These are phyloP conservation scores for Numenius phaeopus DNA, from an alignment of 2,797 vertebrate genomes.

Conservation along the genomic window DNA sequence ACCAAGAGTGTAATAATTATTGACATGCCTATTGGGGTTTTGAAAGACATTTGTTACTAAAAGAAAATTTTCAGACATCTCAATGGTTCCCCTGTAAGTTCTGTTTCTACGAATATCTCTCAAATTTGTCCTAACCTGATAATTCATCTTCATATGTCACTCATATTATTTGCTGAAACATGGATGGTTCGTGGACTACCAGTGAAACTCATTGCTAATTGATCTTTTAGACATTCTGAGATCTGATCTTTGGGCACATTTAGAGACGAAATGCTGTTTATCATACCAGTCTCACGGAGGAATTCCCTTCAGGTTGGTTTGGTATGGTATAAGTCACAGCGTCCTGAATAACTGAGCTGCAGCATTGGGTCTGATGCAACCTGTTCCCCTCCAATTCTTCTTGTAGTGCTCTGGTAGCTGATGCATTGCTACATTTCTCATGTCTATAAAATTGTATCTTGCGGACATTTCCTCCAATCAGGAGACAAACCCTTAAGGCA, in stretches of 20 bases:
- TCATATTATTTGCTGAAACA: not conserved
- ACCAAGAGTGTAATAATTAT: not conserved
- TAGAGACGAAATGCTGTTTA: not conserved
- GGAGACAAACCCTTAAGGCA: not conserved
- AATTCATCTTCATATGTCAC: not conserved
- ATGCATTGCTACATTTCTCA: not conserved
- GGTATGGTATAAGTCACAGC: not conserved
- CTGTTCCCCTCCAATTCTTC: not conserved
- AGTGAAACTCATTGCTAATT: not conserved
- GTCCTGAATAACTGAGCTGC: not conserved
- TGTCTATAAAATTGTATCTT: not conserved
- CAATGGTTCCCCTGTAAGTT: rapidly evolving
- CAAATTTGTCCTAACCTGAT: not conserved
- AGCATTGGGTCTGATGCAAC: not conserved
- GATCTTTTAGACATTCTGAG: not conserved
- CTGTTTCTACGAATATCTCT: not conserved
- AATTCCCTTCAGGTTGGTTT: not conserved
- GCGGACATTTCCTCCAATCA: not conserved
- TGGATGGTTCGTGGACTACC: not conserved
- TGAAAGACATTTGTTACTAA: not conserved
- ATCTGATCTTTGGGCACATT: not conserved
- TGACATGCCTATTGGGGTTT: not conserved
- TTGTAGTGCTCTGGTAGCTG: not conserved
- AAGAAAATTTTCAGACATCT: not conserved
- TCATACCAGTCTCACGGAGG: not conserved